Percentiles rank a stretch among this genome's conserved stretches.
Evolutionary conservation across 2,113 vertebrate species (phyloP).

Genomic region (Gallinago paraguaiae): DNA sequence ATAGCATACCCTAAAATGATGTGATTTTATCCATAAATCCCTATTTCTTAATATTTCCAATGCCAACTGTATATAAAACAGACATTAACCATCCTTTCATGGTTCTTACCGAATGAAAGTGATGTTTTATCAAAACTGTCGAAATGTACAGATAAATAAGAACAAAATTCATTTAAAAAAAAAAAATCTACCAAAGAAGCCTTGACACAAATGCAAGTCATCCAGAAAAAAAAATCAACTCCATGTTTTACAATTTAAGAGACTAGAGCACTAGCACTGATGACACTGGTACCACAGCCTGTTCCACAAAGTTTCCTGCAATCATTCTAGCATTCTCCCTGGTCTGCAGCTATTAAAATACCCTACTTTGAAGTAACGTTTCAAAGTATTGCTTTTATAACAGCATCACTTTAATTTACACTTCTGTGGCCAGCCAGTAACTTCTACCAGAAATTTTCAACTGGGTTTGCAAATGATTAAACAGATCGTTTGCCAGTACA

Average conservation of each 20-base stretch:
- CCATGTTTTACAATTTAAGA: neutral
- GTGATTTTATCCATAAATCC: neutral
- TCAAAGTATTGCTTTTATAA: neutral
- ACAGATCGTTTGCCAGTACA: neutral
- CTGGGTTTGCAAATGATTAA: neutral
- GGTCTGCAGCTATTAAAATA: neutral
- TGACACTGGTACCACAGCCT: neutral
- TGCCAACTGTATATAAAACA: neutral
- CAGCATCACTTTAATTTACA: neutral
- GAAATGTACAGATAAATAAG: rapidly evolving
- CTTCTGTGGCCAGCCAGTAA: neutral
- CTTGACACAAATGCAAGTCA: neutral
- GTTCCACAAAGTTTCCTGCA: neutral
- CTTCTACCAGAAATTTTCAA: neutral
- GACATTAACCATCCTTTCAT: neutral
- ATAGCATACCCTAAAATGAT: neutral
- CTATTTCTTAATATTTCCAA: neutral
- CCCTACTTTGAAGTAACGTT: neutral
- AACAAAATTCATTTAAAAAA: neutral
- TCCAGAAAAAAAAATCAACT: neutral
- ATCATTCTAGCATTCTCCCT: neutral
- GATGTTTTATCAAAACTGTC: neutral
- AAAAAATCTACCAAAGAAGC: neutral
- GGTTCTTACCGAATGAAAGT: neutral
- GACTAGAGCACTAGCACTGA: neutral